These are phyloP conservation scores for Drosophila nikananu DNA, from an alignment of 1,140 invertebrate genomes.

Conservation along the genomic window DNA sequence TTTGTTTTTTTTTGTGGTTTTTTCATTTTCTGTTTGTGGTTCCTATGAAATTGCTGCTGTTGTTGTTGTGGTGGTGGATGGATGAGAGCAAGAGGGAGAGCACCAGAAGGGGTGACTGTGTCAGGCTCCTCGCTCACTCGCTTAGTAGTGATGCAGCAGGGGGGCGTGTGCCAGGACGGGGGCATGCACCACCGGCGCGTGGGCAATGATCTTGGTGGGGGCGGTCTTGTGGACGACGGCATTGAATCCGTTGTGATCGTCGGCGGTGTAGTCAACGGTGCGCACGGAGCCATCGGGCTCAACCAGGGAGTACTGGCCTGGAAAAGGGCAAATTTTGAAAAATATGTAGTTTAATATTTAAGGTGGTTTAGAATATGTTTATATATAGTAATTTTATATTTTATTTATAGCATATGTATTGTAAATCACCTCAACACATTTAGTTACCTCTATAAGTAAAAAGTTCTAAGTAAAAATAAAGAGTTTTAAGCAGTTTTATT, in stretches of 20 bases:
- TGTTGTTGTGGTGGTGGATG: conserved; percentile 42
- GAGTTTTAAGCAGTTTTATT: too few species aligned
- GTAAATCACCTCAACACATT: not conserved
- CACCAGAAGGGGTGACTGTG: conserved; percentile 53
- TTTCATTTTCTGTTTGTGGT: conserved; percentile 62
- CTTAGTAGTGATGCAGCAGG: conserved; percentile 75
- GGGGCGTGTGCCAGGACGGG: conserved; percentile 72
- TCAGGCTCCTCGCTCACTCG: conserved; percentile 16
- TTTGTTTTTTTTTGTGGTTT: conserved; percentile 43
- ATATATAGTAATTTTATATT: not conserved
- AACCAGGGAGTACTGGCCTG: conserved; percentile 87
- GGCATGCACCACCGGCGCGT: conserved; percentile 74
- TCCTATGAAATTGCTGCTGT: conserved; percentile 60
- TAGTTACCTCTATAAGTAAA: not conserved
- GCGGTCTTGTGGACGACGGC: conserved; percentile 86
- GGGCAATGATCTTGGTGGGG: conserved; percentile 79
- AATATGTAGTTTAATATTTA: too few species aligned
- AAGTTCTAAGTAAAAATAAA: not conserved
- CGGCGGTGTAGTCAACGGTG: conserved; percentile 90
- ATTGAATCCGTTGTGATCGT: conserved; percentile 88
- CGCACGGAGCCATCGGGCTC: conserved; percentile 87
- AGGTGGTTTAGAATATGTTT: not conserved
- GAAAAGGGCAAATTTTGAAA: too few species aligned
- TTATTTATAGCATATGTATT: not conserved
- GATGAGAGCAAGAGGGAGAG: conserved; percentile 53